Evolutionary conservation across 2,888 invertebrate genomes (phyloP), one percentile per base, ranked within the genome.

Genomic region (Mimachlamys varia): DNA sequence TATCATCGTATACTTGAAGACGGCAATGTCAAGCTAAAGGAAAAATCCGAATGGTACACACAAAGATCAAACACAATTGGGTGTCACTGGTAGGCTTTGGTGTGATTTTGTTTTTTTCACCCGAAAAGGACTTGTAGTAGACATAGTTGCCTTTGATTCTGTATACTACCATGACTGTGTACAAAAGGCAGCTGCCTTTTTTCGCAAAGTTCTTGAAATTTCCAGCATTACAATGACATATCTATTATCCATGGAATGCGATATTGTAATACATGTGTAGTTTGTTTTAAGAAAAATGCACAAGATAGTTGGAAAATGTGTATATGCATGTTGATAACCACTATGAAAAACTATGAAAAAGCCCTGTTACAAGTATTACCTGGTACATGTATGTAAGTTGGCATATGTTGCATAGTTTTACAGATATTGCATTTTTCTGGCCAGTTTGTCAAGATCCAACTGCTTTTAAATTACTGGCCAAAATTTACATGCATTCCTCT

Each of bases 61-160:
- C n/a, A n/a, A n/a, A n/a, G n/a, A n/a, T 44, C 90, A 90, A 55
- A 89, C 89, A 27, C 89, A 89, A 53, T 88, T 90, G 15, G 87
- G 53, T 88, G 50, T 37, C 58, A 89, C 89, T 22, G 38, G 62
- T 33, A 27, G 38, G n/a, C 44, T 27, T 27, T 90, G 88, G 44
- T 90, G 90, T 89, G 90, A 90, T 58, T 89, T 90, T 87, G 89
- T 90, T 17, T 87, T 90, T 50, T 90, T 90, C 44, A 89, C 89
- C 19, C 62, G 87, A 37, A 88, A 90, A 88, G 89, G 58, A 17
- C 55, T 90, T 38, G 22, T 49, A 55, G 58, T 90, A 7, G 88
- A 90, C 22, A 89, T 88, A 90, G 88, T 89, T 58, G 7, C 49
- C 10, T 90, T 89, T 89, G 88, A 90, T 87, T 44, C 55, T 49